Conservation (phyloP, 1,140 invertebrate genomes). For the Ostrea edulis region DNA sequence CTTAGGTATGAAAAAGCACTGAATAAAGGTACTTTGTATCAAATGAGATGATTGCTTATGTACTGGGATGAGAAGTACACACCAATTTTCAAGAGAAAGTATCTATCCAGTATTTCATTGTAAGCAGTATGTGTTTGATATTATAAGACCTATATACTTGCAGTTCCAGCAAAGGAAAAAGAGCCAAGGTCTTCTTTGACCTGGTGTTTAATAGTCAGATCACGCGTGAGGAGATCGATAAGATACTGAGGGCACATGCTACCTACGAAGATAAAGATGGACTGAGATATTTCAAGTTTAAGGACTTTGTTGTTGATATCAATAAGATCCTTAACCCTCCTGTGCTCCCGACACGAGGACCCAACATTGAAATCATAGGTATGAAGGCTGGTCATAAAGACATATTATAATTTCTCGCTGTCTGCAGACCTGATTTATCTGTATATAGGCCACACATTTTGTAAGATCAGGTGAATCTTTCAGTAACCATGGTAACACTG, state of each 20-base stretch:
- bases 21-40: too few species aligned
- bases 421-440: background rate
- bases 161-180: slow-evolving; percentile 36
- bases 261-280: slow-evolving; percentile 49
- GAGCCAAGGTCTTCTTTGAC: slow-evolving; percentile 46
- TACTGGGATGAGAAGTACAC: too few species aligned
- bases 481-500: too few species aligned
- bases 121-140: too few species aligned
- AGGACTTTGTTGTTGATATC: slow-evolving; percentile 54
- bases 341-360: slow-evolving; percentile 40
- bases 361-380: slow-evolving; percentile 54
- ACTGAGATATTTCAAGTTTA: slow-evolving; percentile 42
- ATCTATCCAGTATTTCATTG: too few species aligned
- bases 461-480: too few species aligned
- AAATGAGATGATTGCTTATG: too few species aligned
- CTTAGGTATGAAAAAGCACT: too few species aligned
- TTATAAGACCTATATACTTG: background rate
- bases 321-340: slow-evolving; percentile 22
- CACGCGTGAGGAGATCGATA: slow-evolving; percentile 39
- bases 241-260: slow-evolving; percentile 43
- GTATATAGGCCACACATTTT: too few species aligned
- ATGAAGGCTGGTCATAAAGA: background rate
- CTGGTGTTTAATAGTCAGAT: slow-evolving; percentile 47
- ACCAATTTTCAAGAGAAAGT: too few species aligned
- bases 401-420: background rate